Conservation (phyloP, 2,888 invertebrate species). For the Pyrocoelia pectoralis region DNA sequence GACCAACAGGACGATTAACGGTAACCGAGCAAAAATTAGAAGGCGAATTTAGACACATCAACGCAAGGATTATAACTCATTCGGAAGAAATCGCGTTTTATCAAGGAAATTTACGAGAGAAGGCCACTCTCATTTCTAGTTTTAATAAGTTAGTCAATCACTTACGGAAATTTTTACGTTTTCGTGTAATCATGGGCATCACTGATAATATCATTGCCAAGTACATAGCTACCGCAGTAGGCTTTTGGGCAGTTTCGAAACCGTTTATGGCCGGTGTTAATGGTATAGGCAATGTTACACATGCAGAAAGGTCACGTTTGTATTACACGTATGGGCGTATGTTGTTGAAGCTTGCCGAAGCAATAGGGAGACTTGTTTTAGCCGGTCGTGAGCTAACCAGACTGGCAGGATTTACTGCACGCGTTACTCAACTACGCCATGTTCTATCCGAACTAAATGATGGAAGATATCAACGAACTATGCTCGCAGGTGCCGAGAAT, state of each 20-base stretch:
- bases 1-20: constrained; percentile 88
- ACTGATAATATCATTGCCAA: constrained; percentile 96
- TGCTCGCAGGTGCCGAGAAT: constrained; percentile 64
- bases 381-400: constrained; percentile 95
- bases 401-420: constrained; percentile 91
- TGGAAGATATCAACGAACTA: constrained; percentile 75
- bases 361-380: constrained; percentile 92
- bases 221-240: constrained; percentile 95
- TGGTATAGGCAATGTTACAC: constrained; percentile 69
- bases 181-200: constrained; percentile 91
- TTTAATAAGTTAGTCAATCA: constrained; percentile 89
- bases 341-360: constrained; percentile 96
- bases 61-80: constrained; percentile 94
- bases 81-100: constrained; percentile 93
- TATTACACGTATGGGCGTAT: constrained; percentile 98
- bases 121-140: constrained; percentile 84
- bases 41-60: constrained; percentile 97
- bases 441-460: constrained; percentile 85
- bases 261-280: constrained; percentile 88
- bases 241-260: constrained; percentile 93
- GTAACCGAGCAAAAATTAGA: constrained; percentile 96
- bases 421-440: constrained; percentile 87
- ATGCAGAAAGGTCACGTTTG: constrained; percentile 79
- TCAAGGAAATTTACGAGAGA: constrained; percentile 86
- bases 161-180: constrained; percentile 86